Base-by-base conservation (phyloP, 2,888 invertebrate genomes). In the Lumbricus terrestris region DNA sequence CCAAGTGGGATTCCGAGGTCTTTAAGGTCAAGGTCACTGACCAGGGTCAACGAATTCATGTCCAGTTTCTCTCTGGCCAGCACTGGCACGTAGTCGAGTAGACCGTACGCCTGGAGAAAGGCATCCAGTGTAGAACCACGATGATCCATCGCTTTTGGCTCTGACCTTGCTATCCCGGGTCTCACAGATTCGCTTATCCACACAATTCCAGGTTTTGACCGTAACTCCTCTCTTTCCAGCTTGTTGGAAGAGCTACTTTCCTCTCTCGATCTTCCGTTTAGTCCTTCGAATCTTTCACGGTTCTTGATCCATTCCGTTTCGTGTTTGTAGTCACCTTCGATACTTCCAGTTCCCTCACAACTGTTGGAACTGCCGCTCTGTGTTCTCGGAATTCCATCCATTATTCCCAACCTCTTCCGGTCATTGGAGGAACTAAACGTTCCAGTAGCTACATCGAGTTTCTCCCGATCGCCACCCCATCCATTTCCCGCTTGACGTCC, bases 21-120 rank as follows among this genome's bases (percentile, higher is more conserved):
- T n/a, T n/a, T n/a, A n/a, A n/a, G n/a, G n/a, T n/a, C n/a, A n/a
- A n/a, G n/a, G n/a, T n/a, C n/a, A n/a, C n/a, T n/a, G n/a, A n/a
- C n/a, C n/a, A n/a, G n/a, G n/a, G n/a, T n/a, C n/a, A n/a, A n/a
- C n/a, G n/a, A n/a, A n/a, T n/a, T n/a, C n/a, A n/a, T n/a, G n/a
- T n/a, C n/a, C n/a, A n/a, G n/a, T n/a, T n/a, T n/a, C n/a, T n/a
- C n/a, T n/a, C n/a, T n/a, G n/a, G n/a, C n/a, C n/a, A n/a, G n/a
- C n/a, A n/a, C n/a, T n/a, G n/a, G n/a, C n/a, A n/a, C n/a, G n/a
- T n/a, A n/a, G 91, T 97, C 97, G 0, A 96, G 96, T 3, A 98
- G 96, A 5, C 97, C 97, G 96, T 97, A 97, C 0, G 98, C 97
- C 0, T 97, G 97, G 11, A 99, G 96, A 95, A 99, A 98, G 85